Evolutionary conservation across 2,888 invertebrate species (phyloP), one percentile per base, ranked within the genome.

Genomic region (Camponotus fellah): DNA sequence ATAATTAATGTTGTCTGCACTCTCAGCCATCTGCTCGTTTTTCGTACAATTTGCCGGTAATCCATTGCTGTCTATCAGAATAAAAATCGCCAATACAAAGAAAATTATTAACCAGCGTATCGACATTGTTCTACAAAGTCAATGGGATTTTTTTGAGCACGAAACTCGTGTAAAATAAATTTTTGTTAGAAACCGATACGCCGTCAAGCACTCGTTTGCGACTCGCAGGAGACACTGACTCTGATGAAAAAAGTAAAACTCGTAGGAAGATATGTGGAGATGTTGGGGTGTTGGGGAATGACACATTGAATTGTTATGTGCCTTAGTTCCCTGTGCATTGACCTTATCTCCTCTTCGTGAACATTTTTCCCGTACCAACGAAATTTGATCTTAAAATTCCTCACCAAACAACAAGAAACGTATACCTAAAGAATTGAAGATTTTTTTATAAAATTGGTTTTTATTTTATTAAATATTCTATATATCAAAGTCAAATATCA

Each of bases 331-430:
- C 87, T 91, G 90, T 72, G 87, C 91, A 87, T 77, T 88, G 89
- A 92, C 91, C 93, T 92, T 92, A 93, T 93, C 92, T 93, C 91
- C 91, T 91, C 92, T 92, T 92, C 89, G 26, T 26, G 87, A 86
- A 88, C 90, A 89, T 89, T 26, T 26, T 89, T 91, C 82, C 88
- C 82, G 89, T 89, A 86, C 89, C 87, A 76, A 83, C 65, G 60
- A 89, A 89, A 37, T 53, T 12, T 40, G 43, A 21, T 66, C 40
- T n/a, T 65, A 12, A 53, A 6, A 64, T 40, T 53, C 49, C 17
- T 4, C 2, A 34, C 21, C 10, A 49, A 49, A 65, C 21, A 65
- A 17, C 14, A 46, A 9, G 10, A 14, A 14, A 26, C n/a, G 5
- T 34, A 62, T 14, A 40, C 6, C 9, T n/a, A 21, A 74, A 17